Percentiles rank a stretch among this genome's conserved stretches.
These are phyloP conservation scores for Bubo scandiacus DNA, from an alignment of 2,113 vertebrate genomes.

Conservation along the genomic window DNA sequence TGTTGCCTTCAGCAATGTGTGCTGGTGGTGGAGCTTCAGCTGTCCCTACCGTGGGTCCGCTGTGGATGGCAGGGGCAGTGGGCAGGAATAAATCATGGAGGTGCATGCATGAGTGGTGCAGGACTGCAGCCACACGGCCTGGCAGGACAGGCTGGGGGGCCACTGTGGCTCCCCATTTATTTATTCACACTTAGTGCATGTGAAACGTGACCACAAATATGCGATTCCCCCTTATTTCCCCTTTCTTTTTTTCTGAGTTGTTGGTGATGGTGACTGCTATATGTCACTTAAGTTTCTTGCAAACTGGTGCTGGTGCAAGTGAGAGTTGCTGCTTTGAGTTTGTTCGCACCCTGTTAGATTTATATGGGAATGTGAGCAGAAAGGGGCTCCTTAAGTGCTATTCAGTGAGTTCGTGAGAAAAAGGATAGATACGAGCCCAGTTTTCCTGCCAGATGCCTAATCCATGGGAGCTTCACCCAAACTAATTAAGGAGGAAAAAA, in stretches of 20 bases:
- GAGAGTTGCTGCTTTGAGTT: not conserved
- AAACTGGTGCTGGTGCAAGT: not conserved
- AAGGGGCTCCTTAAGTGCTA: not conserved
- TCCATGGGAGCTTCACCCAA: not conserved
- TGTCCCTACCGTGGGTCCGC: accelerated
- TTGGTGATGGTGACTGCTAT: not conserved
- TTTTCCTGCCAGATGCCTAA: not conserved
- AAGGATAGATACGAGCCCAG: not conserved
- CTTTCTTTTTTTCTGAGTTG: not conserved
- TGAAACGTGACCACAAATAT: not conserved
- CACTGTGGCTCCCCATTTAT: accelerated
- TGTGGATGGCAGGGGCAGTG: accelerated
- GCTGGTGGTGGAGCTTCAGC: not conserved
- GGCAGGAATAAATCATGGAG: accelerated
- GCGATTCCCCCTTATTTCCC: not conserved
- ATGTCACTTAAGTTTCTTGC: not conserved
- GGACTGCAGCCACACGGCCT: not conserved
- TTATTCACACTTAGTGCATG: accelerated
- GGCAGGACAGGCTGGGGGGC: not conserved
- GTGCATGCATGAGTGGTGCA: accelerated
- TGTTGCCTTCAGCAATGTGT: accelerated
- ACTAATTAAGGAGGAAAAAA: slow-evolving; percentile 14
- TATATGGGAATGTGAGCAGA: not conserved
- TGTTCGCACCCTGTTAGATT: not conserved
- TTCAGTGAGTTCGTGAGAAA: not conserved